Conservation (phyloP, 1,140 invertebrate species). For the Anagrus nilaparvatae region DNA sequence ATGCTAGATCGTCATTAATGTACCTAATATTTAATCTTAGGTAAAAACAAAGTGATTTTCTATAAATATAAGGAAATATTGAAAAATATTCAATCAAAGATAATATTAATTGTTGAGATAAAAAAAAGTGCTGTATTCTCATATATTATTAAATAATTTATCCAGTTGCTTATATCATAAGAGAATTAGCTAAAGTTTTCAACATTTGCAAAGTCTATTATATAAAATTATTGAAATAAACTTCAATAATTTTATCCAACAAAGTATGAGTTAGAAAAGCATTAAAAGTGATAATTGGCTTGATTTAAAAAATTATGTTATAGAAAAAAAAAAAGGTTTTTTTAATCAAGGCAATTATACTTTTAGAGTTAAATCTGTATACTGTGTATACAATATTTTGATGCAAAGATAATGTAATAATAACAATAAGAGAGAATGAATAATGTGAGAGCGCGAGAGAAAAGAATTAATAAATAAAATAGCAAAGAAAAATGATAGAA, state of each 20-base stretch:
- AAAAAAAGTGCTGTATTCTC: no score
- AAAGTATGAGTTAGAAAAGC: neutral
- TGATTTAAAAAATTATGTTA: neutral
- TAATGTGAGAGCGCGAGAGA: constrained; percentile 9
- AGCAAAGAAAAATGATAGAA: neutral
- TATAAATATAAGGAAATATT: no score
- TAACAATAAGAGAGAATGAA: constrained; percentile 9
- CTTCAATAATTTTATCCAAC: no score
- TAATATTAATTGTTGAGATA: no score
- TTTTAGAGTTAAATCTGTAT: constrained; percentile 41
- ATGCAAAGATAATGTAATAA: constrained; percentile 27
- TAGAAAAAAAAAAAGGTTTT: neutral
- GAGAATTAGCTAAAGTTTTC: constrained; percentile 9
- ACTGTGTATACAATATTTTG: constrained; percentile 41
- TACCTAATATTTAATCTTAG: no score
- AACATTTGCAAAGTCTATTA: no score
- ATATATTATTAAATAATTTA: no score
- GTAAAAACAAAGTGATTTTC: no score
- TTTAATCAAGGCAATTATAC: constrained; percentile 32
- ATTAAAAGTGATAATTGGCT: neutral
- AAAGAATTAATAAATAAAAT: constrained; percentile 6
- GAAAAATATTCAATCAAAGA: no score
- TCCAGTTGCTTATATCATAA: constrained; percentile 11
- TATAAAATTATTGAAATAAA: no score
- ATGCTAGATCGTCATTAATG: no score